These are phyloP conservation scores for Oreocharis arfaki DNA, from an alignment of 2,113 vertebrate genomes.

Conservation along the genomic window DNA sequence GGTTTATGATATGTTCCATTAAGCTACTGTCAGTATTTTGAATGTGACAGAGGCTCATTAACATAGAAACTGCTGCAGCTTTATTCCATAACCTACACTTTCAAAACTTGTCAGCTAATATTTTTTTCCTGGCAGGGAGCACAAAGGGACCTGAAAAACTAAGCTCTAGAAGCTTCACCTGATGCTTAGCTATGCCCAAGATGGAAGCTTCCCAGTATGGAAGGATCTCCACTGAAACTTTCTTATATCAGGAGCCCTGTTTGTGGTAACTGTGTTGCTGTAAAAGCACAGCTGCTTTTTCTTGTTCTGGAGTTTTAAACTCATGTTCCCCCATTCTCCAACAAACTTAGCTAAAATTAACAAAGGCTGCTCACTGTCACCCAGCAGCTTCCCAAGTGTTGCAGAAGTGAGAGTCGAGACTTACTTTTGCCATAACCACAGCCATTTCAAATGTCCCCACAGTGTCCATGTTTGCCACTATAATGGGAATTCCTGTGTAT, in stretches of 20 bases:
- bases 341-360: neutral
- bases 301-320: neutral
- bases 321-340: neutral
- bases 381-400: neutral
- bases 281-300: neutral
- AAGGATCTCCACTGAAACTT: neutral
- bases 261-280: neutral
- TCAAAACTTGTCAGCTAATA: neutral
- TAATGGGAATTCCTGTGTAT: constrained; percentile 93
- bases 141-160: neutral
- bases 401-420: neutral
- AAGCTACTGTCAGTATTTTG: neutral
- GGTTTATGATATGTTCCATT: neutral
- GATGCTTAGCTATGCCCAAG: neutral
- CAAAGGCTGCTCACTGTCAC: neutral
- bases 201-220: neutral
- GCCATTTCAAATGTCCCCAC: constrained; percentile 99
- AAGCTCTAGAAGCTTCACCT: neutral
- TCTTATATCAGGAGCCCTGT: neutral
- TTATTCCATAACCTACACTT: neutral
- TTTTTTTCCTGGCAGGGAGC: neutral
- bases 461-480: constrained; percentile 98
- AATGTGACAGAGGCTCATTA: neutral
- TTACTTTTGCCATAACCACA: constrained; percentile 88
- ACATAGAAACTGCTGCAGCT: neutral